These are phyloP conservation scores for Sciurus niger DNA, from an alignment of 2,113 vertebrate genomes.

Conservation along the genomic window DNA sequence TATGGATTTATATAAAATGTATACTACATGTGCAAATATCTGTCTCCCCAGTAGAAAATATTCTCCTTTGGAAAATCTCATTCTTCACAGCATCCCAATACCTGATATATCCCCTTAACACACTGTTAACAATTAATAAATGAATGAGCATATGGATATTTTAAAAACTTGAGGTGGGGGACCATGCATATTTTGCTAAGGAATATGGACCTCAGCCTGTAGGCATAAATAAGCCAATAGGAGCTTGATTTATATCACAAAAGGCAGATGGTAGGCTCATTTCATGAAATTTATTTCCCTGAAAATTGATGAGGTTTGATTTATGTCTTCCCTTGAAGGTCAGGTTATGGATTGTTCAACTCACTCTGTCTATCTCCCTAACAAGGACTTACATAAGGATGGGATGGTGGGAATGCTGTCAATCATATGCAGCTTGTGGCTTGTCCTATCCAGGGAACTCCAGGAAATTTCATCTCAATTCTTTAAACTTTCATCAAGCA, in stretches of 20 bases:
- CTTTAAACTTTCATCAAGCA: neutral
- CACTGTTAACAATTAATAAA: constrained; percentile 44
- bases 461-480: neutral
- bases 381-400: constrained; percentile 17
- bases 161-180: constrained; percentile 52
- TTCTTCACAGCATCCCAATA: neutral
- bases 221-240: constrained; percentile 56
- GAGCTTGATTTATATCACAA: constrained; percentile 80
- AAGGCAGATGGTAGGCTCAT: constrained; percentile 79
- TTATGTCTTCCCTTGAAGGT: constrained; percentile 77
- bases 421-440: neutral
- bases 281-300: constrained; percentile 82
- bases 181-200: constrained; percentile 70
- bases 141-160: constrained; percentile 51
- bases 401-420: neutral
- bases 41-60: constrained; percentile 1
- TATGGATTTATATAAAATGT: neutral
- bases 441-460: neutral
- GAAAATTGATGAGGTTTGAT: constrained; percentile 80
- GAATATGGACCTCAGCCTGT: constrained; percentile 68
- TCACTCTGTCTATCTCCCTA: constrained; percentile 58
- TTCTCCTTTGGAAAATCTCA: constrained; percentile 54
- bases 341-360: constrained; percentile 60
- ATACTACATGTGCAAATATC: neutral
- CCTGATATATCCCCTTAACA: neutral